Percentiles rank a stretch among this genome's conserved stretches.
phyloP scores from a whole-genome alignment of 1,140 invertebrate genomes.

The Drosophila lini region DNA sequence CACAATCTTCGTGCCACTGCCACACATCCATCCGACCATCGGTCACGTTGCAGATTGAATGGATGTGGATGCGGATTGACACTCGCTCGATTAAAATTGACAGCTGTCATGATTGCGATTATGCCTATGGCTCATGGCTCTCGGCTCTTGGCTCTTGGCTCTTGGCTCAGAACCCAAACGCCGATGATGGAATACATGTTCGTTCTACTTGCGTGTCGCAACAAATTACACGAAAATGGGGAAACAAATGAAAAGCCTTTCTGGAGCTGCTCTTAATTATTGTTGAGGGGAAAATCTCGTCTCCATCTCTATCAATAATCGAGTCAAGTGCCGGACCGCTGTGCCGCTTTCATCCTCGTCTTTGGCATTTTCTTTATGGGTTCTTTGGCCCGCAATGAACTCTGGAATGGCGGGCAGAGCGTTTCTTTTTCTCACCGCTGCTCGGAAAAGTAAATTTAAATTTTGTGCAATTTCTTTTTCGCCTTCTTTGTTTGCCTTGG shows the following conservation, averaged over 20 bases:
- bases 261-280: constrained; percentile 56
- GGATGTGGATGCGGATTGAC: constrained; percentile 50
- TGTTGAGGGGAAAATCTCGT: constrained; percentile 32
- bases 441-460: constrained; percentile 48
- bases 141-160: constrained; percentile 1
- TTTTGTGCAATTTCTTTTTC: constrained; percentile 44
- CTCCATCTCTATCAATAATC: constrained; percentile 41
- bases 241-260: constrained; percentile 43
- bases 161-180: constrained; percentile 13
- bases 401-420: constrained; percentile 31
- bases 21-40: constrained; percentile 52
- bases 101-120: constrained; percentile 80
- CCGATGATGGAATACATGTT: constrained; percentile 23
- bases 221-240: constrained; percentile 26
- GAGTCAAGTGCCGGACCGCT: constrained; percentile 28
- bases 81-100: constrained; percentile 77
- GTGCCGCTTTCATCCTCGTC: constrained; percentile 29
- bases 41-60: constrained; percentile 59
- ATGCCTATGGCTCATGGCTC: constrained; percentile 44
- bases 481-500: constrained; percentile 30
- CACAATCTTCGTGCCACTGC: constrained; percentile 54
- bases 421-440: constrained; percentile 36
- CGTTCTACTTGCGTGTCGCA: constrained; percentile 50
- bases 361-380: constrained; percentile 42
- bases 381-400: constrained; percentile 48